Evolutionary conservation across 2,113 vertebrate genomes (phyloP), one percentile per base, ranked within the genome.

Genomic region (Cariama cristata): DNA sequence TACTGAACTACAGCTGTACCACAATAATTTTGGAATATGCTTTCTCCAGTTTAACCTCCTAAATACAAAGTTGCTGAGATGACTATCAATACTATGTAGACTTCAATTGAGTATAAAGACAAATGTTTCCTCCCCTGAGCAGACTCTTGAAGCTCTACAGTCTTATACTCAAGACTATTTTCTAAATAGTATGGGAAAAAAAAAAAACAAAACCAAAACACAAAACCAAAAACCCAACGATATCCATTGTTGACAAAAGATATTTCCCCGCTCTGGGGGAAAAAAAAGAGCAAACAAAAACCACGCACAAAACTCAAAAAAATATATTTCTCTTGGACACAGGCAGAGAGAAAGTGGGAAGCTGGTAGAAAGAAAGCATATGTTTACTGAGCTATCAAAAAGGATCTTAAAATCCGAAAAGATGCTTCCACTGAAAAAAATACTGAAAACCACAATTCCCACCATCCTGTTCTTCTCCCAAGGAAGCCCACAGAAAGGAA

Each of bases 241-340:
- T 27, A 87, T 8, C 24, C 18, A 71, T 5, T 73, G 13, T 0
- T 80, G 33, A 69, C 59, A 75, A 24, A 55, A 67, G 8, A 62
- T 1, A 42, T 27, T 72, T 73, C 28, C 11, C 7, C 12, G 19
- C 33, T 53, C n/a, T 44, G 4, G 4, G 14, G 1, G 1, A 6
- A 27, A 17, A 53, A 28, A 40, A 42, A 27, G 12, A 5, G 9
- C 23, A 40, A 16, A 12, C 26, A 19, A 55, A n/a, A n/a, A 55
- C 28, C 18, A 21, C 2, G 8, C n/a, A 12, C 17, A 50, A 27
- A 28, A 2, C 4, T 7, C 55, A 11, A 0, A 0, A 4, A 55
- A 28, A 27, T 32, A 28, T 17, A 67, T 16, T 88, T 77, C 38
- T 79, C 12, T 40, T 62, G 27, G 56, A 62, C 22, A 56, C 0